phyloP scores from a whole-genome alignment of 2,888 invertebrate species.

The Hyposoter didymator region DNA sequence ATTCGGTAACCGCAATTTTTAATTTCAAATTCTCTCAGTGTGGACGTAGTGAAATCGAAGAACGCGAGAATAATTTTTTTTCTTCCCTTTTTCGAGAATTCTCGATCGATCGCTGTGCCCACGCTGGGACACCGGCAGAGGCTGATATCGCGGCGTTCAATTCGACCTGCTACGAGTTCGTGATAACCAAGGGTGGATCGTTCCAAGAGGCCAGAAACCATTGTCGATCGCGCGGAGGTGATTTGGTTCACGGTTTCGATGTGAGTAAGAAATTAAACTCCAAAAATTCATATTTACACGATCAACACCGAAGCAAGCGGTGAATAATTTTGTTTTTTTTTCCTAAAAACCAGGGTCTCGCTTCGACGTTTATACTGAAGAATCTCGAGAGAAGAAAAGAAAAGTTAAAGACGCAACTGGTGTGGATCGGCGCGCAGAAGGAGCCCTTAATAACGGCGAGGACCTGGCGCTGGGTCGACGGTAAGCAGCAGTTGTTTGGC shows the following conservation, averaged over 20 bases:
- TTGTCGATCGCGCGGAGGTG: conserved; percentile 90
- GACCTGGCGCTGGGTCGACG: conserved; percentile 96
- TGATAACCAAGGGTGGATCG: conserved; percentile 92
- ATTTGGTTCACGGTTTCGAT: conserved; percentile 89
- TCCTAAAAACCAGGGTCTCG: conserved; percentile 85
- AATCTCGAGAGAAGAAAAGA: conserved; percentile 93
- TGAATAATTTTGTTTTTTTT: conserved; percentile 3
- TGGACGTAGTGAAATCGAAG: neutral
- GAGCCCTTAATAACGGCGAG: conserved; percentile 93
- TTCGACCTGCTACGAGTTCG: conserved; percentile 95
- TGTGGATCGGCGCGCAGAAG: conserved; percentile 96
- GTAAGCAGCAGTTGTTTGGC: conserved; percentile 84
- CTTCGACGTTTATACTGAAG: conserved; percentile 89
- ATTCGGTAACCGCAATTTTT: no score
- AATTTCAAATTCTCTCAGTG: no score
- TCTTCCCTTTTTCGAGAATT: conserved; percentile 87
- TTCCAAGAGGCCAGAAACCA: conserved; percentile 92
- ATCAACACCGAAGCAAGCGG: neutral
- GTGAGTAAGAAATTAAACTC: conserved; percentile 77
- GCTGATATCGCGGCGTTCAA: conserved; percentile 93
- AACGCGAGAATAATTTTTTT: neutral
- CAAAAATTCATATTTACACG: neutral
- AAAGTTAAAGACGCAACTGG: conserved; percentile 92
- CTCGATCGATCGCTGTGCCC: conserved; percentile 93
- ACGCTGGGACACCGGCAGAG: conserved; percentile 90